Percentiles rank a stretch among this genome's conserved stretches.
These are phyloP conservation scores for Astatotilapia flaviijosephi DNA, from an alignment of 2,113 vertebrate genomes.

Conservation along the genomic window DNA sequence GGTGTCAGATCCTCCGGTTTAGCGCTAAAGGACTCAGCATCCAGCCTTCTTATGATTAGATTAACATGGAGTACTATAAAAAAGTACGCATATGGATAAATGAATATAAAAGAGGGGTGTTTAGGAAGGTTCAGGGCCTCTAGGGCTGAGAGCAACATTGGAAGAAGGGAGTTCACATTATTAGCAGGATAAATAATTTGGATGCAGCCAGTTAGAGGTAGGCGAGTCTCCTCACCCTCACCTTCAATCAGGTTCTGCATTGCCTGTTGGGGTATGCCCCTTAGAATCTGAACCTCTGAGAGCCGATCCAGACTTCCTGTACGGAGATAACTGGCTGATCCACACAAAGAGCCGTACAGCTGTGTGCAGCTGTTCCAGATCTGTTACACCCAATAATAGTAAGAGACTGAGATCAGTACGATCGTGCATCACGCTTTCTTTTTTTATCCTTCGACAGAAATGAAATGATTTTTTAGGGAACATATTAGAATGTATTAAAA, in stretches of 20 bases:
- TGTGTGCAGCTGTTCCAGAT: background rate
- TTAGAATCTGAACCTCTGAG: background rate
- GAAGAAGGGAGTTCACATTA: background rate
- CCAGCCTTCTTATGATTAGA: background rate
- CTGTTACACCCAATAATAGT: conserved; percentile 4
- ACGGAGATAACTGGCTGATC: background rate
- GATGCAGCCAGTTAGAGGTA: background rate
- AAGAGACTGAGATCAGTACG: background rate
- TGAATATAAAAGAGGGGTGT: background rate
- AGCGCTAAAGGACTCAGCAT: background rate
- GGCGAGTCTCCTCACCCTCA: background rate
- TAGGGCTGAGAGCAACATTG: background rate
- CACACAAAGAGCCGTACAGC: background rate
- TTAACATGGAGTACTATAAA: background rate
- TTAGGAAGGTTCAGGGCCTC: background rate
- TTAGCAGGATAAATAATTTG: background rate
- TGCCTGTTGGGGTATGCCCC: background rate
- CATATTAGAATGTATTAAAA: background rate
- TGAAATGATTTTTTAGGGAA: background rate
- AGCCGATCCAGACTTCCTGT: background rate
- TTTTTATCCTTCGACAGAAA: background rate
- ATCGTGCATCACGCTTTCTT: background rate
- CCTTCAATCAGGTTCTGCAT: background rate
- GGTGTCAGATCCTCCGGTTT: background rate
- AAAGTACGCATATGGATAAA: background rate